phyloP scores from a whole-genome alignment of 2,797 vertebrate species.

The Tachyglossus aculeatus region DNA sequence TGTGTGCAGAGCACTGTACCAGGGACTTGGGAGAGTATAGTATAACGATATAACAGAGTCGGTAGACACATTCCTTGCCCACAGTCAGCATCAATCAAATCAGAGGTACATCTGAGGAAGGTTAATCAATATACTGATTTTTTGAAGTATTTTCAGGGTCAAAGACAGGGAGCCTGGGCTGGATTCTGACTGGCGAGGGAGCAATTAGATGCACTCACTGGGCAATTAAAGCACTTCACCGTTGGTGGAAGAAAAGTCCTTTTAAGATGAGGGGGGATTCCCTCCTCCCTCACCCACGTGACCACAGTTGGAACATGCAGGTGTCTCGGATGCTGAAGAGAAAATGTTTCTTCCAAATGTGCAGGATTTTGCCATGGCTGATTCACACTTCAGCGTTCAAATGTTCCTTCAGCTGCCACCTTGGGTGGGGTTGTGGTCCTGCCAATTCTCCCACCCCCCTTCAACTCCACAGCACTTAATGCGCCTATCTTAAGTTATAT shows the following conservation, averaged over 20 bases:
- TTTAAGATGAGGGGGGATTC: slow-evolving; percentile 58
- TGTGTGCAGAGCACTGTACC: too few relatives aligned
- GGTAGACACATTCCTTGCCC: too few relatives aligned
- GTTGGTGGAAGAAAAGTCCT: slow-evolving; percentile 54
- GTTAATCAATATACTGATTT: slow-evolving; percentile 68
- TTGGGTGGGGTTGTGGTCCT: slow-evolving; percentile 16
- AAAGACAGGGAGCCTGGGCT: slow-evolving; percentile 68
- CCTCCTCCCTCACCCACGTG: too few relatives aligned
- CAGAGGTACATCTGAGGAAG: slow-evolving; percentile 62
- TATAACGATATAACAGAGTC: too few relatives aligned
- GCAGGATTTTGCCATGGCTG: slow-evolving; percentile 37
- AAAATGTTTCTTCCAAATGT: slow-evolving; percentile 43
- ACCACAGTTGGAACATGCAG: slow-evolving; percentile 52
- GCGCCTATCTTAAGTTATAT: too few relatives aligned
- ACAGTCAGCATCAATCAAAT: too few relatives aligned
- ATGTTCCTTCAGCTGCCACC: not conserved
- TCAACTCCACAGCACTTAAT: slow-evolving; percentile 44
- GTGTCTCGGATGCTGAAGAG: slow-evolving; percentile 53
- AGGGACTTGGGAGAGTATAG: too few relatives aligned
- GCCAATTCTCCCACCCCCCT: slow-evolving; percentile 21
- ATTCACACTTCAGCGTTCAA: slow-evolving; percentile 34
- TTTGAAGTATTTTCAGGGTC: slow-evolving; percentile 68
- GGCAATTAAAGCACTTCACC: slow-evolving; percentile 70
- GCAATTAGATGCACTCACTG: slow-evolving; percentile 70
- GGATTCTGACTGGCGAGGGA: slow-evolving; percentile 72